Conservation (phyloP, 2,888 invertebrate genomes). For the Hemithea aestivaria region DNA sequence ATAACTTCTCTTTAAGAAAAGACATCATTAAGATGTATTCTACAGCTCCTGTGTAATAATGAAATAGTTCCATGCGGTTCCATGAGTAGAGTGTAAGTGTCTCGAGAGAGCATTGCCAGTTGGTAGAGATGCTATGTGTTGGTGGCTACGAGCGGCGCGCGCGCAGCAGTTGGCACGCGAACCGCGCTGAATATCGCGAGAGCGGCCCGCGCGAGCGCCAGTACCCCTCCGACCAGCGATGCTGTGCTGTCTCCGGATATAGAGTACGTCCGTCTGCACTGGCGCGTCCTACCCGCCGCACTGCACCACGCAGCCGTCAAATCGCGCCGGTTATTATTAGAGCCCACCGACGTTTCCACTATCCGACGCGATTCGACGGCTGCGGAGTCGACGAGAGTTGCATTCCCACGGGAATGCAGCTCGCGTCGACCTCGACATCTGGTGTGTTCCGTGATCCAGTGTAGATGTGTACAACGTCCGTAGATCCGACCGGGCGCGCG, state of each 20-base stretch:
- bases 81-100: too few relatives aligned
- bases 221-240: conserved; percentile 80
- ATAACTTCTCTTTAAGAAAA: too few relatives aligned
- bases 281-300: conserved; percentile 45
- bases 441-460: conserved; percentile 51
- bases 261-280: conserved; percentile 70
- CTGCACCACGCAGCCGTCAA: conserved; percentile 46
- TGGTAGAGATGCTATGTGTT: too few relatives aligned
- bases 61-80: too few relatives aligned
- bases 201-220: conserved; percentile 64
- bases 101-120: too few relatives aligned
- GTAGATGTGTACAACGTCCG: conserved; percentile 62
- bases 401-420: conserved; percentile 55
- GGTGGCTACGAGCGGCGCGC: conserved; percentile 30
- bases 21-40: too few relatives aligned
- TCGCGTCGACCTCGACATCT: conserved; percentile 40
- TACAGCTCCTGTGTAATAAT: too few relatives aligned
- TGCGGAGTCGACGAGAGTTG: conserved; percentile 51
- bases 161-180: conserved; percentile 59
- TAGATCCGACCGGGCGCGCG: conserved; percentile 74
- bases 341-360: conserved; percentile 35
- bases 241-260: conserved; percentile 80
- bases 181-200: conserved; percentile 59
- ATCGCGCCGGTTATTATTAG: conserved; percentile 62
- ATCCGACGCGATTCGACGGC: conserved; percentile 51